These are phyloP conservation scores for Apteryx owenii DNA, from an alignment of 2,113 vertebrate genomes.

Conservation along the genomic window DNA sequence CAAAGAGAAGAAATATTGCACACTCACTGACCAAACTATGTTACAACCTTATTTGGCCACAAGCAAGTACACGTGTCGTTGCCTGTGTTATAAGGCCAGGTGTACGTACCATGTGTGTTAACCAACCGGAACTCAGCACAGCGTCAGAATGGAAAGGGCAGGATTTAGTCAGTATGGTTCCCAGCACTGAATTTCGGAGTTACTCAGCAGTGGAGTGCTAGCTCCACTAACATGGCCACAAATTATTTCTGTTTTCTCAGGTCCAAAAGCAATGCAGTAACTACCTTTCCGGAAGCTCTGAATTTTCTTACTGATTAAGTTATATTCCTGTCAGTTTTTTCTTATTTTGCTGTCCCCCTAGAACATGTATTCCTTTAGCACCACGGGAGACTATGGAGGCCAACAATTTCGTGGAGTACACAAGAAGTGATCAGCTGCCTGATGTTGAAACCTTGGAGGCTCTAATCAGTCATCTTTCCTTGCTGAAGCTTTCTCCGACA, in stretches of 20 bases:
- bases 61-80: rapidly evolving
- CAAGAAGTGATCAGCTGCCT: neutral
- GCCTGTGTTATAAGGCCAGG: neutral
- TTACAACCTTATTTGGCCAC: neutral
- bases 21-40: rapidly evolving
- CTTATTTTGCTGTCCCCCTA: neutral
- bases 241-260: neutral
- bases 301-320: neutral
- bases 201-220: rapidly evolving
- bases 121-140: neutral
- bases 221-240: neutral
- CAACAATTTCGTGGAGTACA: neutral
- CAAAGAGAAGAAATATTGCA: neutral
- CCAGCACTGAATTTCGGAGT: neutral
- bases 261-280: neutral
- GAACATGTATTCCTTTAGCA: neutral
- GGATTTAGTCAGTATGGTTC: neutral
- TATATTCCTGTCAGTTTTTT: neutral
- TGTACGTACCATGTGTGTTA: rapidly evolving
- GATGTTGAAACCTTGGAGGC: neutral
- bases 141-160: neutral
- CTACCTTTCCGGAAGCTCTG: neutral
- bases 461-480: neutral
- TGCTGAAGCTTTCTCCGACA: neutral
- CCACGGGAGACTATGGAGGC: neutral